Base-by-base conservation (phyloP, 2,113 vertebrate genomes). In the Platysternon megacephalum region DNA sequence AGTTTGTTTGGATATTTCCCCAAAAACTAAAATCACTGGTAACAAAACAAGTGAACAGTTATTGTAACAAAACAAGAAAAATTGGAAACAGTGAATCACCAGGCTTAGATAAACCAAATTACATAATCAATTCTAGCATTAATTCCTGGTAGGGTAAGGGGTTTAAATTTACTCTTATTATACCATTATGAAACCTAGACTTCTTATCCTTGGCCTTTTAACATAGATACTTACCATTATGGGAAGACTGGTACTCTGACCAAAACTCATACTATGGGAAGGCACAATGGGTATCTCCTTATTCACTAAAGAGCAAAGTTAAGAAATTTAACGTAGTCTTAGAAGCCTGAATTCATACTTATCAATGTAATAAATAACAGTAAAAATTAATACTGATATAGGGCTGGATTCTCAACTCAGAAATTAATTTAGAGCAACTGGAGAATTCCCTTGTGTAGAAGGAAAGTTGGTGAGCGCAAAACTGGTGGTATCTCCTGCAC, bases 11-110 rank as follows among this genome's bases (percentile, higher is more conserved):
- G 39, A 78, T 82, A 78, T 6, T 28, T 86, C 2, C 82, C 13
- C 17, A 53, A 39, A 80, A 21, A 78, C 42, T 55, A 90, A 94
- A 79, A 44, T 68, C 55, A 89, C 0, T 65, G 51, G 86, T 81
- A 91, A 51, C 42, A 72, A 91, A 95, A 52, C 4, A 94, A 90
- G 3, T 46, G 39, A 93, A 86, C 21, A n/a, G 89, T 91, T 76
- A 95, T 12, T 84, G 8, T 42, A 85, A 61, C 39, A 42, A 94
- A 61, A 55, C 3, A 3, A 6, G 8, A 2, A 3, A 53, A 81
- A 80, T 39, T 17, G 5, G 55, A 74, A 82, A 87, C 29, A 79
- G 14, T 42, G 14, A 78, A 84, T 94, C 85, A 90, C 21, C 32
- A 85, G 5, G 1, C 24, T 55, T 58, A 91, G 32, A 39, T 88